Evolutionary conservation across 2,113 vertebrate genomes (phyloP).

Genomic region (rabbit (Oryctolagus cuniculus)): mOryCun1.1 NC_091445.1:21437501-21438000

Average conservation of each 20-base stretch:
- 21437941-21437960: no score
- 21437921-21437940: no score
- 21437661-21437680: not conserved
- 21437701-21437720: no score
- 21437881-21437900: not conserved
- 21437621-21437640: not conserved
- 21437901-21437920: not conserved
- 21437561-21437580: not conserved
- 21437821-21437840: not conserved
- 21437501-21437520: not conserved
- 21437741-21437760: no score
- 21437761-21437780: no score
- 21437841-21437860: not conserved
- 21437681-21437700: no score
- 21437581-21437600: not conserved
- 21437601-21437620: not conserved
- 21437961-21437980: no score
- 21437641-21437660: not conserved
- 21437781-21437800: no score
- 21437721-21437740: no score
- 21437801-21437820: not conserved
- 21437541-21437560: not conserved
- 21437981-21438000: no score
- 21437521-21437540: not conserved
- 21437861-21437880: not conserved